These are phyloP conservation scores for Dascillus cervinus DNA, from an alignment of 2,888 invertebrate species.

Conservation along the genomic window DNA sequence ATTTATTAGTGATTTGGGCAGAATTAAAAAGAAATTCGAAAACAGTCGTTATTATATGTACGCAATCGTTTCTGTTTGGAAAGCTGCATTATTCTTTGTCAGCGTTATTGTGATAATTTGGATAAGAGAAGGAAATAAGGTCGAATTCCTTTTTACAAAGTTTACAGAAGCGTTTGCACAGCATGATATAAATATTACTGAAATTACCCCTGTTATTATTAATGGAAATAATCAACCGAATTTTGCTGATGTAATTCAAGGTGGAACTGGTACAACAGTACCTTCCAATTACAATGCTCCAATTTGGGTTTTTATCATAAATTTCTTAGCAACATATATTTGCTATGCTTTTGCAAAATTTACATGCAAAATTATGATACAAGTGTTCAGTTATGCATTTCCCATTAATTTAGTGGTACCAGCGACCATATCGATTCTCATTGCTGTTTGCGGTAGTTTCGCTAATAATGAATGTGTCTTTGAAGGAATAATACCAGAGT, in stretches of 20 bases:
- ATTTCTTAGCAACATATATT: conserved; percentile 58
- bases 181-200: conserved; percentile 47
- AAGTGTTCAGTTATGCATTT: conserved; percentile 78
- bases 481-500: conserved; percentile 71
- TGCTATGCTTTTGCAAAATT: conserved; percentile 67
- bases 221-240: too few relatives aligned
- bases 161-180: conserved; percentile 45
- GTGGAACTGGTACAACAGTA: conserved; percentile 13
- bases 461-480: conserved; percentile 61
- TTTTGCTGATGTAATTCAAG: conserved; percentile 24
- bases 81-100: conserved; percentile 63
- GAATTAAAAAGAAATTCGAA: conserved; percentile 30
- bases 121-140: conserved; percentile 42
- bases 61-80: conserved; percentile 65
- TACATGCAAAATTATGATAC: conserved; percentile 83
- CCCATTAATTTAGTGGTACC: conserved; percentile 75
- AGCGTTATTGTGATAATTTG: conserved; percentile 51
- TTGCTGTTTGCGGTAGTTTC: conserved; percentile 58
- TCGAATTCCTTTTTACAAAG: conserved; percentile 45
- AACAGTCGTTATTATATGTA: conserved; percentile 63
- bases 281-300: conserved; percentile 34
- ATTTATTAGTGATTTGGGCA: conserved; percentile 38
- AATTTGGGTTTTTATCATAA: conserved; percentile 56
- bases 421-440: conserved; percentile 59
- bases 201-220: too few relatives aligned